Percentiles rank a stretch among this genome's conserved stretches.
These are phyloP conservation scores for Penaeus chinensis DNA, from an alignment of 1,140 invertebrate species.

Conservation along the genomic window DNA sequence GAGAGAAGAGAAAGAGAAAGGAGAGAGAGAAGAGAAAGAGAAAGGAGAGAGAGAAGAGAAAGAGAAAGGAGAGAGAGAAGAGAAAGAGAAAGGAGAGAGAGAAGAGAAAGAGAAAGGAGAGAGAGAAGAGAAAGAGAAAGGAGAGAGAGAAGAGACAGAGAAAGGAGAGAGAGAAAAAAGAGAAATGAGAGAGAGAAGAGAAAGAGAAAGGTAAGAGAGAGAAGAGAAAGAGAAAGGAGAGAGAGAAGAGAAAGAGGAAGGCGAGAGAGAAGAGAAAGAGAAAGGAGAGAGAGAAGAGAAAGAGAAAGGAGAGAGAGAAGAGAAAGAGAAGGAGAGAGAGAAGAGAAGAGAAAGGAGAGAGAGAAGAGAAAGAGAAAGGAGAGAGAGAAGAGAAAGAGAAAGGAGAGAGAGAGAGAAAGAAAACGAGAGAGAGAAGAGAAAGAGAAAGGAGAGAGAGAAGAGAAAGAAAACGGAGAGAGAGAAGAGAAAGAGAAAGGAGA, in stretches of 20 bases:
- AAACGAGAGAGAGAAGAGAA: neutral
- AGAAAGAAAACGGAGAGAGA: slow-evolving; percentile 1
- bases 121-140: slow-evolving; percentile 11
- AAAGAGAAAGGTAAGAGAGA: neutral
- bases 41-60: slow-evolving; percentile 14
- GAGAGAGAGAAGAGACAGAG: neutral
- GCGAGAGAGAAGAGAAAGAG: neutral
- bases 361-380: neutral
- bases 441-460: slow-evolving; percentile 1
- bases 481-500: slow-evolving; percentile 3
- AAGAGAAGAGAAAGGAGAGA: slow-evolving; percentile 1
- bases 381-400: neutral
- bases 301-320: neutral
- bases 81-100: slow-evolving; percentile 6
- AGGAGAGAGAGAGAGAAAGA: neutral
- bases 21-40: neutral
- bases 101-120: neutral
- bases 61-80: neutral
- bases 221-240: neutral
- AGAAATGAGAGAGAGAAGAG: neutral
- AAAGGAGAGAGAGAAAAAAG: neutral
- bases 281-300: neutral
- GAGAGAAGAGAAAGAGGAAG: neutral
- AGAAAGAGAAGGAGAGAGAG: too few relatives aligned
- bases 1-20: slow-evolving; percentile 11